These are phyloP conservation scores for Dasypolia templi DNA, from an alignment of 2,888 invertebrate species.

Conservation along the genomic window DNA sequence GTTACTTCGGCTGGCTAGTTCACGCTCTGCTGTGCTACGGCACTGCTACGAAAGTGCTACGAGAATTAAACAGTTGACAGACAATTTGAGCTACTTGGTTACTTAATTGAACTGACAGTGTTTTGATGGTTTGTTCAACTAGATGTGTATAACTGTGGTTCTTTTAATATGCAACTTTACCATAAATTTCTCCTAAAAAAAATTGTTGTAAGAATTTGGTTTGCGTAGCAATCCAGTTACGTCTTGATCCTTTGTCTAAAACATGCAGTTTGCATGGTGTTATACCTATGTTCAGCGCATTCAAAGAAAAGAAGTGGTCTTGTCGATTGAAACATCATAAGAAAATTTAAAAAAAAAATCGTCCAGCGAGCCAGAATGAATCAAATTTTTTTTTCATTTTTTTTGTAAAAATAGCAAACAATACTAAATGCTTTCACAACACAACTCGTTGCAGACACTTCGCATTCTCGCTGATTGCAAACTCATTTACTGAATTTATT, in stretches of 20 bases:
- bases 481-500: slow-evolving; percentile 77
- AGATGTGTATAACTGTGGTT: not conserved
- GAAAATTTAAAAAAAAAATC: slow-evolving; percentile 4
- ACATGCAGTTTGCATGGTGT: not conserved
- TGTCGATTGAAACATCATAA: slow-evolving; percentile 2
- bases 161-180: slow-evolving; percentile 1
- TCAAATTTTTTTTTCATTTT: slow-evolving; percentile 46
- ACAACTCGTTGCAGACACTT: slow-evolving; percentile 75
- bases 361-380: slow-evolving; percentile 33
- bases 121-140: slow-evolving; percentile 24
- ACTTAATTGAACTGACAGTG: slow-evolving; percentile 22
- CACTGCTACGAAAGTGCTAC: slow-evolving; percentile 81
- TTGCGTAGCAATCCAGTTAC: slow-evolving; percentile 27
- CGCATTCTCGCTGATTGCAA: slow-evolving; percentile 78
- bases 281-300: not conserved
- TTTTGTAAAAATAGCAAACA: slow-evolving; percentile 58
- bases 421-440: slow-evolving; percentile 68
- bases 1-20: slow-evolving; percentile 44
- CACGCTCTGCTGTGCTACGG: slow-evolving; percentile 66
- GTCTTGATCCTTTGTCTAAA: not conserved
- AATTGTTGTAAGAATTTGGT: not conserved
- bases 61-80: slow-evolving; percentile 71
- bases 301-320: not conserved
- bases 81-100: slow-evolving; percentile 32
- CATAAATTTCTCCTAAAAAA: not conserved